phyloP scores from a whole-genome alignment of 2,797 vertebrate species.

The Lycodopsis pacificus region DNA sequence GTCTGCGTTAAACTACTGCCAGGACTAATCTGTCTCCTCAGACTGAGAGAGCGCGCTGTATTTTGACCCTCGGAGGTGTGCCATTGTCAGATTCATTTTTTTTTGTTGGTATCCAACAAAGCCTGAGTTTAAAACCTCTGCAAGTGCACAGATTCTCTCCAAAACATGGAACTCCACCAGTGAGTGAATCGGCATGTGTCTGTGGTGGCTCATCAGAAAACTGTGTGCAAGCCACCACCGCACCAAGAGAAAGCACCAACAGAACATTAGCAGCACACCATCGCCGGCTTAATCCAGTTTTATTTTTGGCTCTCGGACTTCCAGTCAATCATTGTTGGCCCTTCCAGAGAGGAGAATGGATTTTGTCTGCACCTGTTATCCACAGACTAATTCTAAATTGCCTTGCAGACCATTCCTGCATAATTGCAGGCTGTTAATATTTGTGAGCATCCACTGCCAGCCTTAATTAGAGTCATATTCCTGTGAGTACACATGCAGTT shows the following conservation, averaged over 20 bases:
- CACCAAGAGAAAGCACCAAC: constrained; percentile 19
- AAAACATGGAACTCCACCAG: constrained; percentile 30
- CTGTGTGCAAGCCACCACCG: constrained; percentile 27
- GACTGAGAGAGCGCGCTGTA: constrained; percentile 21
- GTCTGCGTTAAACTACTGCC: constrained; percentile 12
- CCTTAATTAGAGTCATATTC: constrained; percentile 70
- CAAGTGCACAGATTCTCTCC: constrained; percentile 27
- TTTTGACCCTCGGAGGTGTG: constrained; percentile 42
- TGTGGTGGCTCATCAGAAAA: constrained; percentile 46
- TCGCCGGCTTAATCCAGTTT: constrained; percentile 70
- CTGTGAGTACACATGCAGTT: constrained; percentile 54
- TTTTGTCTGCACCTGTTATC: constrained; percentile 66
- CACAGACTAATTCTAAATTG: constrained; percentile 55
- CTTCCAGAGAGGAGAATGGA: constrained; percentile 56
- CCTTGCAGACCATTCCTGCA: constrained; percentile 59
- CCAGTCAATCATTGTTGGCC: constrained; percentile 60
- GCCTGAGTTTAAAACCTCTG: constrained; percentile 19
- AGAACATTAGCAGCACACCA: constrained; percentile 27
- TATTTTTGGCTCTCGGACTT: constrained; percentile 66
- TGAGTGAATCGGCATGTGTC: constrained; percentile 32
- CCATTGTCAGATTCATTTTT: constrained; percentile 47
- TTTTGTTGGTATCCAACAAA: constrained; percentile 21
- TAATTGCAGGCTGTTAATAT: constrained; percentile 72
- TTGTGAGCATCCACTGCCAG: constrained; percentile 62
- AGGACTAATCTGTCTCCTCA: constrained; percentile 25